A percentile compares a stretch with the other conserved stretches of the same genome.
phyloP scores from a whole-genome alignment of 2,797 vertebrate species.

The Gorsachius magnificus region DNA sequence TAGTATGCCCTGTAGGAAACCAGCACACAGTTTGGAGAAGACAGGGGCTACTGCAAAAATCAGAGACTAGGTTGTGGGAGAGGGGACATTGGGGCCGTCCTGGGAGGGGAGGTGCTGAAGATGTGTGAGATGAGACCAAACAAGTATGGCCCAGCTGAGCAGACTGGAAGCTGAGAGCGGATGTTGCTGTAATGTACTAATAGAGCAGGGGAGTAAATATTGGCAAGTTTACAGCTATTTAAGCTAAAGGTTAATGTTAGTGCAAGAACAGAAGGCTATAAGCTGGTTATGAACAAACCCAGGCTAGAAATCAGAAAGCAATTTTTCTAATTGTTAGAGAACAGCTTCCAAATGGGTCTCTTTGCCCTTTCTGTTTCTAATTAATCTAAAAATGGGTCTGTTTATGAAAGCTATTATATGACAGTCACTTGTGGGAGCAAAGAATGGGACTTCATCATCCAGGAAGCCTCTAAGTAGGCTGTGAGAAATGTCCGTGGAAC shows the following conservation, averaged over 20 bases:
- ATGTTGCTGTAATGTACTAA: neutral
- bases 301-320: neutral
- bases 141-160: neutral
- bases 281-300: conserved; percentile 7
- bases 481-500: neutral
- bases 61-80: neutral
- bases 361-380: conserved; percentile 39
- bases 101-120: neutral
- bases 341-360: conserved; percentile 16
- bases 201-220: conserved; percentile 38
- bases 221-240: conserved; percentile 16
- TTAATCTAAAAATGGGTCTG: conserved; percentile 24
- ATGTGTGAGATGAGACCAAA: neutral
- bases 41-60: neutral
- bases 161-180: neutral
- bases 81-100: no score
- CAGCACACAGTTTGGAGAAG: neutral
- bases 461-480: neutral
- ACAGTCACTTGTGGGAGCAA: conserved; percentile 1
- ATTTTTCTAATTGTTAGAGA: conserved; percentile 4
- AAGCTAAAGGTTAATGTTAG: conserved; percentile 34
- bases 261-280: neutral
- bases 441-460: neutral
- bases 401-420: conserved; percentile 10
- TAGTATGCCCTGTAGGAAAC: neutral